Base-by-base conservation (phyloP, 2,888 invertebrate genomes). In the Schrankia costaestrigalis region DNA sequence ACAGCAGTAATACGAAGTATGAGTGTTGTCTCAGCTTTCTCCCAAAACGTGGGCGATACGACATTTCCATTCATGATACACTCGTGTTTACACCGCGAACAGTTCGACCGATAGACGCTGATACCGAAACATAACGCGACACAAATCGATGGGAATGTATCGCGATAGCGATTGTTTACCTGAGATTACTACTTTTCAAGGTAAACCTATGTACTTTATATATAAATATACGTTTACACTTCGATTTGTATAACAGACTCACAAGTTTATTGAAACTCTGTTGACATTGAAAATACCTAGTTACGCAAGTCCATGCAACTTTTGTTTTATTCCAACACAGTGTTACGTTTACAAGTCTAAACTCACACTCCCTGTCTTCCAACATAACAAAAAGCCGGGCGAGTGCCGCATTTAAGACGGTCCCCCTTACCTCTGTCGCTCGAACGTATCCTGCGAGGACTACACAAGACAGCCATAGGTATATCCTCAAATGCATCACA, bases 401-500 rank as follows among this genome's bases (percentile, higher is more conserved):
- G 62, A 79, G 72, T 74, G 78, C 78, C 78, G 83, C 74, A 73
- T 78, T 78, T 75, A 82, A 84, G 82, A 83, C 78, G 76, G 75
- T 71, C 76, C 78, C 81, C 89, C 91, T 92, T 90, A 93, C 93
- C 92, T 93, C 92, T 89, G 90, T 90, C 84, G 91, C 92, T 88
- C 91, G 90, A 85, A 92, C 91, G 89, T 91, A 92, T 90, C 92
- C 92, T 79, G 90, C 85, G 78, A 93, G 90, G 90, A 92, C 89
- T 87, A 92, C 90, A 90, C 90, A 90, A 88, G 90, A 90, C 89
- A 93, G 87, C 90, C 92, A 89, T 89, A 91, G 87, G 79, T 90
- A 91, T 92, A 93, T 93, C 92, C 93, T 91, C 81, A 91, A 92
- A 90, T 93, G 90, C 93, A 93, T 93, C 90, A 91, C 91, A 89